Evolutionary conservation across 2,888 invertebrate genomes (phyloP).

Genomic region (Dasysyrphus albostriatus): DNA sequence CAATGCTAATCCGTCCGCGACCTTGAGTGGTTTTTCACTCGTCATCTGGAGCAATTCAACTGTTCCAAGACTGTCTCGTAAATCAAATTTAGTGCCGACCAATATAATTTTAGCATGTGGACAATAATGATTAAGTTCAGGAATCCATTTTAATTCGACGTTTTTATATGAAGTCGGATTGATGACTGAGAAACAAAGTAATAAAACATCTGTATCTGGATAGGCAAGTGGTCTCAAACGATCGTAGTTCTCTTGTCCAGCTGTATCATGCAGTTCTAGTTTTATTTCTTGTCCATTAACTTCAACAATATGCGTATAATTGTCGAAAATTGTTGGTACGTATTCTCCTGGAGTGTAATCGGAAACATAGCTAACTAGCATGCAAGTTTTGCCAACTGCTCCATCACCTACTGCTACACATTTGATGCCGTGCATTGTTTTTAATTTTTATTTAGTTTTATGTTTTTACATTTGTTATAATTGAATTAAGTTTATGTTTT

Average conservation of each 20-base stretch:
- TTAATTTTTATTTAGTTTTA: neutral
- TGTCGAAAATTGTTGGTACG: constrained; percentile 82
- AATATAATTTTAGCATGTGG: constrained; percentile 81
- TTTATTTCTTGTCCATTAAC: constrained; percentile 83
- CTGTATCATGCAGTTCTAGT: constrained; percentile 83
- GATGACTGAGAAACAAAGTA: constrained; percentile 82
- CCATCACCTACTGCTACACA: neutral
- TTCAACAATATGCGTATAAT: constrained; percentile 83
- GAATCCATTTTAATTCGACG: constrained; percentile 80
- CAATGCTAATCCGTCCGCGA: constrained; percentile 82
- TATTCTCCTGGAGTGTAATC: constrained; percentile 82
- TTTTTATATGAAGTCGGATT: constrained; percentile 83
- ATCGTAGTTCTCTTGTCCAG: constrained; percentile 83
- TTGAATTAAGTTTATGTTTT: no score
- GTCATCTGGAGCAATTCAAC: constrained; percentile 80
- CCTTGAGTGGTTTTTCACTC: constrained; percentile 82
- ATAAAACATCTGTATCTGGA: constrained; percentile 82
- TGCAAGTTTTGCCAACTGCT: constrained; percentile 80
- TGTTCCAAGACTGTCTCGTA: constrained; percentile 82
- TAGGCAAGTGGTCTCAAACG: constrained; percentile 81
- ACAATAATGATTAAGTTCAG: neutral
- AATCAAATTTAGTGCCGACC: constrained; percentile 82
- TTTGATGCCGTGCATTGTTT: neutral
- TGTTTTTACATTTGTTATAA: no score
- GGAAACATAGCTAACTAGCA: constrained; percentile 82